Conservation (phyloP, 2,113 vertebrate species). For the Elephantulus edwardii region DNA sequence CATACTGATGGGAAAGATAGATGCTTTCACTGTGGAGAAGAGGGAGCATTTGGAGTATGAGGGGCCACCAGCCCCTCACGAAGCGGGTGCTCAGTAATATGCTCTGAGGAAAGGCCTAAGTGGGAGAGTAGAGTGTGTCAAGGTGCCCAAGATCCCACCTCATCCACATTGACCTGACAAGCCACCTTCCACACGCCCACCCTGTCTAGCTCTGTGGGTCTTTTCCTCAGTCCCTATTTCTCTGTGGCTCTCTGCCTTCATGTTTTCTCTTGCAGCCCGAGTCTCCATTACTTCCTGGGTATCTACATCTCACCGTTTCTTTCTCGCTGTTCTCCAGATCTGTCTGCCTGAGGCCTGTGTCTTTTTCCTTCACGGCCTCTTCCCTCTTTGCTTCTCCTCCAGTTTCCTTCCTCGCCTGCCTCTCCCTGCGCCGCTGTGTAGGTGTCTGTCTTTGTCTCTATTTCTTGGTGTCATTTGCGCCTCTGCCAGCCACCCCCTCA, state of each 20-base stretch:
- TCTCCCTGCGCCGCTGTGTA: neutral
- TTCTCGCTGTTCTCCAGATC: neutral
- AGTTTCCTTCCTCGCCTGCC: neutral
- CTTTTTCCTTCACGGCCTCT: neutral
- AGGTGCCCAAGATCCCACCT: neutral
- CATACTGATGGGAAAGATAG: neutral
- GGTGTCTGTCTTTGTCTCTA: conserved; percentile 48
- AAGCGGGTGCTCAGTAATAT: neutral
- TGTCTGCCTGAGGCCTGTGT: too few species aligned
- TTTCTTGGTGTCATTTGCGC: neutral
- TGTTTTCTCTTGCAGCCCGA: neutral
- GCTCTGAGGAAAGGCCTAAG: neutral
- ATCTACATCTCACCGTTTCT: neutral
- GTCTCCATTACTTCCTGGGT: neutral
- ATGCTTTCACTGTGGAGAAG: fast-evolving
- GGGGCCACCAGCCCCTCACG: neutral
- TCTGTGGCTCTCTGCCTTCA: neutral
- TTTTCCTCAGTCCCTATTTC: neutral
- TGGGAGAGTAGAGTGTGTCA: neutral
- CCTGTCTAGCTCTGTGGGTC: neutral
- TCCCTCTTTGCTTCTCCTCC: neutral
- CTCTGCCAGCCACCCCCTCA: neutral
- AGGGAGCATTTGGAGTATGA: neutral
- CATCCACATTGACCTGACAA: neutral
- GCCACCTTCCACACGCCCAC: neutral